Percentiles rank a stretch among this genome's conserved stretches.
phyloP scores from a whole-genome alignment of 1,140 invertebrate species.

The Drosophila micromelanica region DNA sequence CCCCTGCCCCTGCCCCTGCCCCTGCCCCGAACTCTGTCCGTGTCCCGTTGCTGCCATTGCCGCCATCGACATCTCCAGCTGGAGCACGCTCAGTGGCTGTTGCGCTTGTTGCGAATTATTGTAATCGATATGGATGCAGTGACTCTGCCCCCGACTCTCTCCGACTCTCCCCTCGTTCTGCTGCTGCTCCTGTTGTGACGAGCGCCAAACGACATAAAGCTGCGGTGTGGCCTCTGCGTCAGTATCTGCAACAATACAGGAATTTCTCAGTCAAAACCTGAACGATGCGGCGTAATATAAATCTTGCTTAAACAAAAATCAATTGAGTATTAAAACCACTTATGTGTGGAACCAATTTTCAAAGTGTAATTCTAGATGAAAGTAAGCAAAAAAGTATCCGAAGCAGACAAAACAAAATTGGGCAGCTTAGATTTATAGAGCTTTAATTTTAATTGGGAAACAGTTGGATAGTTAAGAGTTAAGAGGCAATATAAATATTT shows the following conservation, averaged over 20 bases:
- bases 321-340: background rate
- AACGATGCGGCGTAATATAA: background rate
- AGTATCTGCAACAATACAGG: slow-evolving; percentile 20
- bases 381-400: no score
- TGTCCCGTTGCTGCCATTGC: slow-evolving; percentile 51
- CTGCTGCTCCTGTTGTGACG: slow-evolving; percentile 40
- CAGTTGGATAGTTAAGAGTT: no score
- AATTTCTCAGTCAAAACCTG: slow-evolving; percentile 5
- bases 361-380: no score
- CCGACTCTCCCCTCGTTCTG: slow-evolving; percentile 54
- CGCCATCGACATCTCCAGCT: slow-evolving; percentile 71
- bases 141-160: slow-evolving; percentile 32
- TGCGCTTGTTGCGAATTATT: slow-evolving; percentile 39
- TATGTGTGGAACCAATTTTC: no score
- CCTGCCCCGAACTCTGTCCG: slow-evolving; percentile 9
- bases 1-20: slow-evolving; percentile 12
- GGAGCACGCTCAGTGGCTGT: slow-evolving; percentile 64
- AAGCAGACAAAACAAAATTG: no score
- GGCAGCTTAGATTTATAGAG: no score
- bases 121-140: slow-evolving; percentile 74
- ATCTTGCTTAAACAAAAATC: background rate
- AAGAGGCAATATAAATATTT: no score
- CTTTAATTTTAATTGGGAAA: no score
- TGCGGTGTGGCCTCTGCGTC: slow-evolving; percentile 60
- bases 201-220: slow-evolving; percentile 82